Base-by-base conservation (phyloP, 2,113 vertebrate genomes). In the Leptodactylus fuscus region DNA sequence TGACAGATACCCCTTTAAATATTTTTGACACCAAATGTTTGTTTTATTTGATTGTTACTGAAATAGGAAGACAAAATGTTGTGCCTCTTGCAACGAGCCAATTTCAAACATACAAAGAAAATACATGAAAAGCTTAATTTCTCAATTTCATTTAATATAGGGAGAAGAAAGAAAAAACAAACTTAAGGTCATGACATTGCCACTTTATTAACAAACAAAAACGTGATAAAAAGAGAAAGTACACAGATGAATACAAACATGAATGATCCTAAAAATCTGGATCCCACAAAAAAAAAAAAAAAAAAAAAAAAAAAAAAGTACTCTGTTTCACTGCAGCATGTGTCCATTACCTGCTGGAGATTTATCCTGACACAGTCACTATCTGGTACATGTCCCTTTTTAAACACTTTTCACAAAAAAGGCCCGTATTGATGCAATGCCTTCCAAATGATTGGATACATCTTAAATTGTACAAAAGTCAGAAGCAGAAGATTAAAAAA, bases 131-230 rank as follows among this genome's bases (percentile, higher is more conserved):
- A 5, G 41, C n/a, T n/a, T 1, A 48, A 48, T 12, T 48, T 13
- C 13, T 48, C 3, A 48, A 48, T 0, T 2, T 48, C 2, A 15
- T 48, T 48, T 48, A 48, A 10, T 48, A 10, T 48, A 48, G 13
- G 46, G 46, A 13, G 46, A 9, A 9, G 46, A 11, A 13, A 48
- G 46, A 6, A 13, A 78, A 24, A 58, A 60, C 46, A 44, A 49
- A 20, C 3, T 49, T n/a, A 20, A 51, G 34, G 16, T 69, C 18
- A 10, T 34, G 74, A 51, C 4, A 38, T 79, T 41, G 34, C 67
- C 81, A 60, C 24, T 81, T 81, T 81, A 81, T 81, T 81, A 67
- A 46, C 58, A 81, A n/a, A 67, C 79, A 46, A 81, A 79, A 81
- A 46, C 13, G 41, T 81, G 79, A 24, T 48, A 81, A 81, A 81